These are phyloP conservation scores for Hemibagrus wyckioides DNA, from an alignment of 2,113 vertebrate genomes.

Conservation along the genomic window DNA sequence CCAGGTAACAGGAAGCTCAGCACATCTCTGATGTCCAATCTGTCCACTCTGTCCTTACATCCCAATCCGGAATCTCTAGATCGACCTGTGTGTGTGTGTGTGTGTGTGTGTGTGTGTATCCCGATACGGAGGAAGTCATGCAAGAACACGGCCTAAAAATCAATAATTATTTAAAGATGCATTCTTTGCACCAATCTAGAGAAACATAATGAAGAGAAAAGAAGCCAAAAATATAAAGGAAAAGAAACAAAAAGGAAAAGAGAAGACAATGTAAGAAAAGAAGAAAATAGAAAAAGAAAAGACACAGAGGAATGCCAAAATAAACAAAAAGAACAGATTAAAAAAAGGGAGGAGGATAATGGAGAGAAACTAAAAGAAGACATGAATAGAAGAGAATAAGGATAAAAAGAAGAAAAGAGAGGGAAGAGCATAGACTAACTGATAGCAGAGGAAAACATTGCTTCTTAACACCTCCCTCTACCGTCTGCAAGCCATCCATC, in stretches of 20 bases:
- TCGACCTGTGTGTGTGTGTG: slow-evolving; percentile 11
- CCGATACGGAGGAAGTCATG: slow-evolving; percentile 17
- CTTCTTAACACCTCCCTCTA: neutral
- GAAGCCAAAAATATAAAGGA: neutral
- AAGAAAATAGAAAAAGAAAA: neutral
- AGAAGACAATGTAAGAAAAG: neutral
- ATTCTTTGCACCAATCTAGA: neutral
- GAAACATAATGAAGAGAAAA: neutral
- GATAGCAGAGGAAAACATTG: neutral
- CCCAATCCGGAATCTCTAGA: slow-evolving; percentile 11
- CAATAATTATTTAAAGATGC: slow-evolving; percentile 12
- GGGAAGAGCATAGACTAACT: neutral
- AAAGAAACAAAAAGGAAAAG: neutral
- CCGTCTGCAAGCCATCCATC: neutral
- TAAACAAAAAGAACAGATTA: neutral
- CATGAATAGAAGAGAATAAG: neutral
- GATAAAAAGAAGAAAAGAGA: neutral
- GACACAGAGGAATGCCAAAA: no score
- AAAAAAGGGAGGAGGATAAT: no score
- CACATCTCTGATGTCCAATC: neutral
- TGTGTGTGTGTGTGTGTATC: neutral
- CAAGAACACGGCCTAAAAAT: slow-evolving; percentile 18
- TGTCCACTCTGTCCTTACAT: neutral
- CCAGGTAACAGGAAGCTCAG: neutral
- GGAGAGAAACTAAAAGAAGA: neutral